Evolutionary conservation across 2,888 invertebrate species (phyloP).

Genomic region (Drosophila aldrichi): DNA sequence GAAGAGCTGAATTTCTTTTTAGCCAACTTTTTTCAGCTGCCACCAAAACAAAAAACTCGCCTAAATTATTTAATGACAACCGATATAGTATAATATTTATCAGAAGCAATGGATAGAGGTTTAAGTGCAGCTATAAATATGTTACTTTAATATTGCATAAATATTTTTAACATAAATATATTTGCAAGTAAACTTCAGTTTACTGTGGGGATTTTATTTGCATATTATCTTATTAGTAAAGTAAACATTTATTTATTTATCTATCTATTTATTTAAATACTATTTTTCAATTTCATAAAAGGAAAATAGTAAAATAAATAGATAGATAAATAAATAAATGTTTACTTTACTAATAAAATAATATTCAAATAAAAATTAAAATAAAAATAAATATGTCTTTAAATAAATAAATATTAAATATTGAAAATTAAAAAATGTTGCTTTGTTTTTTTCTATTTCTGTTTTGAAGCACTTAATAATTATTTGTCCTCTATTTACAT

Average conservation of each 20-base stretch:
- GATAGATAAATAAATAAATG: too few species aligned
- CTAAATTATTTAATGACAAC: conserved; percentile 48
- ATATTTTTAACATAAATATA: conserved; percentile 27
- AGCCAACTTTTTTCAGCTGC: conserved; percentile 49
- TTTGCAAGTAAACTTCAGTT: conserved; percentile 31
- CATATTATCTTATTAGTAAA: not conserved
- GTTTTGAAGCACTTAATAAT: not conserved
- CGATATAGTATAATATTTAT: conserved; percentile 19
- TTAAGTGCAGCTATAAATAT: conserved; percentile 33
- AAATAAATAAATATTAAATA: too few species aligned
- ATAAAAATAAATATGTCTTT: too few species aligned
- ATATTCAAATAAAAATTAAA: too few species aligned
- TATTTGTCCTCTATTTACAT: not conserved
- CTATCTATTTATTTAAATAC: too few species aligned
- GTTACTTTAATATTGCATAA: conserved; percentile 5
- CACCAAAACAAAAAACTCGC: conserved; percentile 30
- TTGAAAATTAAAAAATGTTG: too few species aligned
- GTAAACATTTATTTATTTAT: too few species aligned
- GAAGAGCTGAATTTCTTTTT: conserved; percentile 42
- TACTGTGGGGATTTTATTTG: too few species aligned
- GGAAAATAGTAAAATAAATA: too few species aligned
- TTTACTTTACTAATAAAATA: too few species aligned
- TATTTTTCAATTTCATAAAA: too few species aligned
- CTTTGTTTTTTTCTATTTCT: too few species aligned
- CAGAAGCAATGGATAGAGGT: not conserved